Evolutionary conservation across 2,888 invertebrate genomes (phyloP), one percentile per base, ranked within the genome.

Genomic region (Cenopis cana): DNA sequence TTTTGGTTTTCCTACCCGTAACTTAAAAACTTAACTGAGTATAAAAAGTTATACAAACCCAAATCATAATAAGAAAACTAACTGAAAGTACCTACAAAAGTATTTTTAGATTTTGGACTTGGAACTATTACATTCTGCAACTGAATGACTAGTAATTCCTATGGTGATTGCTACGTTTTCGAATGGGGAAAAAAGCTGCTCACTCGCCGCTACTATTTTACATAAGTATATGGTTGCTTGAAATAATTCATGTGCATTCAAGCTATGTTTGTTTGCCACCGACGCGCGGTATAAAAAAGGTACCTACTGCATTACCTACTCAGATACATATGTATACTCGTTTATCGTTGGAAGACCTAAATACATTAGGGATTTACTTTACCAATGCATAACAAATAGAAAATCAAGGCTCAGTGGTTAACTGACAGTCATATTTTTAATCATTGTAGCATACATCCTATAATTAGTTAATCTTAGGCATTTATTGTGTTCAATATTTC

Each of bases 311-410:
- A 46, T 46, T 46, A 46, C 46, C 33, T 33, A 14, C 2, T 33
- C 33, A 33, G 10, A 5, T 33, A 56, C 46, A 46, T 46, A 46
- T 2, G n/a, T 46, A 41, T 41, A 46, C 14, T 46, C 46, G 6
- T 46, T n/a, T 46, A 46, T n/a, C 46, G 46, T 46, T n/a, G 46
- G 46, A 46, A 46, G 46, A n/a, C 46, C 46, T n/a, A 46, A 46
- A 46, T 46, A 33, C 5, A 6, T 49, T 52, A 65, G 50, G 38
- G 41, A 56, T 41, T 54, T 46, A 59, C 11, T 41, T 52, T 20
- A 67, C 66, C 71, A 67, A 67, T 71, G 56, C 71, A 67, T 61
- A 71, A 56, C 71, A 61, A 71, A 56, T 33, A 12, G 56, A 61
- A 71, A 61, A 71, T 41, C 66, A 61, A 71, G 60, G 71, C 55